Base-by-base conservation (phyloP, 2,888 invertebrate species). In the Lacanobia oleracea region DNA sequence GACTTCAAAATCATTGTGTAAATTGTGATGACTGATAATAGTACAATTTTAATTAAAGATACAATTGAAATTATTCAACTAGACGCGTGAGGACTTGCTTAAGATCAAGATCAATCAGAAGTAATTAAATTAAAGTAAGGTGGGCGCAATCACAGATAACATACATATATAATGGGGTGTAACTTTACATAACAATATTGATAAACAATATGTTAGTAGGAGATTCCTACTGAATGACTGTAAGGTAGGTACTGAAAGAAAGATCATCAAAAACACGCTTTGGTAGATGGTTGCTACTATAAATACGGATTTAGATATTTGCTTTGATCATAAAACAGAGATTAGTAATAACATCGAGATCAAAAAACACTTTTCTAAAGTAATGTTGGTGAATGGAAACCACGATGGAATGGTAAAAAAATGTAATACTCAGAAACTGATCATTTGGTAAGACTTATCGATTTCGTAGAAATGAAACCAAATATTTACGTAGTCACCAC, bases 81-180 rank as follows among this genome's bases (percentile, higher is more conserved):
- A 54, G 21, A 68, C 33, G 54, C 66, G 51, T 67, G 67, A 69
- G 37, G 72, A 43, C 53, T 66, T 65, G 54, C 66, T 50, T 56
- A 16, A 68, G 61, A 75, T 72, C 68, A 67, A 80, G 76, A 81
- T 80, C 23, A 65, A 80, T 65, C 69, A 70, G 50, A 57, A 56
- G 63, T 80, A 80, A 80, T 72, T 75, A 57, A 80, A 72, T 76
- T 69, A 66, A 68, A 67, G 27, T 43, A 37, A 51, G n/a, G 72
- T 72, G 50, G 54, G 68, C 27, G 68, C 59, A 53, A 75, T 67
- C 51, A 60, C 45, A 67, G 59, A 60, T 53, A 45, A 62, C 51
- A 70, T 51, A 63, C 45, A 77, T 69, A n/a, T 70, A 51, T 45
- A 51, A 62, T 76, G 48, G 1, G 51, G 51, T 59, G 59, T 48